Base-by-base conservation (phyloP, 2,888 invertebrate species). In the Eupeodes luniger region DNA sequence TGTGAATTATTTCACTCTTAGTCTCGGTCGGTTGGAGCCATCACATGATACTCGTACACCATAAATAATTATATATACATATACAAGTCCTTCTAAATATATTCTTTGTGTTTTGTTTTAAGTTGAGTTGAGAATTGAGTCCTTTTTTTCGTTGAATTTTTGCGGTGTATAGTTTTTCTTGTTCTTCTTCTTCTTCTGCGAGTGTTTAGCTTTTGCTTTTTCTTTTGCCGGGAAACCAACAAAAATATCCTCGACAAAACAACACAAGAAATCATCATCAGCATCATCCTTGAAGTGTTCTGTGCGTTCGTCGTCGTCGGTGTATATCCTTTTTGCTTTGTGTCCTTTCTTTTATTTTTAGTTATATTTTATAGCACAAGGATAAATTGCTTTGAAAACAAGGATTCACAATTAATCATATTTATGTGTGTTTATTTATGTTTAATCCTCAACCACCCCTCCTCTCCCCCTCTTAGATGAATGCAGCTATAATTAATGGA, bases 1-100 rank as follows among this genome's bases (percentile, higher is more conserved):
- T 88, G 87, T 81, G 78, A 88, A 88, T 88, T 88, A 88, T 88
- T 88, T 84, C 78, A 81, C 78, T 85, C 74, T 88, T 81, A 88
- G 84, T 81, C 74, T 77, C 79, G 81, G 77, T 81, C 84, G 81
- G 85, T 84, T 62, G 84, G 47, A 75, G 69, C 84, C 49, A 74
- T 51, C 59, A 72, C 55, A 72, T 66, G 67, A 76, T 66, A 40
- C 40, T 40, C 6, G 40, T 40, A 70, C 69, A 78, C 57, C 59
- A 72, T 59, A 72, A 27, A 70, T 55, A 72, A 53, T 49, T 49
- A 49, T 47, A 49, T 76, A 62, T 53, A 34, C 61, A 57, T 53
- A 59, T 79, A 57, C 59, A 36, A 14, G 53, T 69, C 44, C 27
- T 27, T 27, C 27, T 27, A 19, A 19, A 19, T 19, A 27, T 57